phyloP scores from a whole-genome alignment of 2,888 invertebrate species.

The Nasonia oneida region DNA sequence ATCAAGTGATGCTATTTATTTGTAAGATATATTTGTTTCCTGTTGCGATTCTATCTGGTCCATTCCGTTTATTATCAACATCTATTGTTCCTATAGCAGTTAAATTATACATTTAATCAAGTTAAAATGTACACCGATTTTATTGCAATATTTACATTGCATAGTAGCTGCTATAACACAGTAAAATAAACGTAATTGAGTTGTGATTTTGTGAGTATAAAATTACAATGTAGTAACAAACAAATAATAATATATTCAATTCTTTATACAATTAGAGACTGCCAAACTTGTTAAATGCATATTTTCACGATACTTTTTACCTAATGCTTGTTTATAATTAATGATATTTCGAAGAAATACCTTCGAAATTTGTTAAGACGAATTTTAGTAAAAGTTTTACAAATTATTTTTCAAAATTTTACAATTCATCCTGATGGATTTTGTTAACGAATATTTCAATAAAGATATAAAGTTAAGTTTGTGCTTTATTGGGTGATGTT shows the following conservation, averaged over 20 bases:
- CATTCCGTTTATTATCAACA: neutral
- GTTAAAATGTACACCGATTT: neutral
- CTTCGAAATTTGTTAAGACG: no score
- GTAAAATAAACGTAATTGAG: neutral
- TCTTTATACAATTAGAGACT: neutral
- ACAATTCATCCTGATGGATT: no score
- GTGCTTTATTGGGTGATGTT: no score
- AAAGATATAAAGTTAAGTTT: no score
- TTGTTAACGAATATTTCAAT: no score
- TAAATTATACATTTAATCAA: neutral
- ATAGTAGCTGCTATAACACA: neutral
- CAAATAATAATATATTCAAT: no score
- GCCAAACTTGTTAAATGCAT: neutral
- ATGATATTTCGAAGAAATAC: neutral
- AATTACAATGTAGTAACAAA: neutral
- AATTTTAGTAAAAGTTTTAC: no score
- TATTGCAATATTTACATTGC: constrained; percentile 44
- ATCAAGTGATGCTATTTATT: neutral
- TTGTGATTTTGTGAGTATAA: neutral
- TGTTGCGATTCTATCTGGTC: constrained; percentile 9
- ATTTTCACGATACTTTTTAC: neutral
- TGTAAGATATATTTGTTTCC: neutral
- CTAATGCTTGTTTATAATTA: neutral
- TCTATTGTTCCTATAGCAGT: neutral
- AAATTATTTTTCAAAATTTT: no score